These are phyloP conservation scores for Amphiprion percula DNA, from an alignment of 2,113 vertebrate species.

Conservation along the genomic window DNA sequence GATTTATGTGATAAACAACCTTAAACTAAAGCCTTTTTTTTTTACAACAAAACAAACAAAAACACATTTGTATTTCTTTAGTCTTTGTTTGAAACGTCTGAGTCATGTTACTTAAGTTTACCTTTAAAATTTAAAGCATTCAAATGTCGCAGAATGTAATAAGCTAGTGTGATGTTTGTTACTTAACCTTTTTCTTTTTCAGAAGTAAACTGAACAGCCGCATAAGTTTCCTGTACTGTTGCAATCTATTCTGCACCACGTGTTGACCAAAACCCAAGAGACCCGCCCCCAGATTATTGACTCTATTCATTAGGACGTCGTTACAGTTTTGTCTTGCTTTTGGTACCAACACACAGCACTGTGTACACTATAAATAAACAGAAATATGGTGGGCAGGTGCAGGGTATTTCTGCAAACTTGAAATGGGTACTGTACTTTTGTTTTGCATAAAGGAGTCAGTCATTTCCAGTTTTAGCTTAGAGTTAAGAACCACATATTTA, in stretches of 20 bases:
- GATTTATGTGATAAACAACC: too few species aligned
- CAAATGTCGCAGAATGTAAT: background rate
- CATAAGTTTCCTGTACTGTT: conserved; percentile 71
- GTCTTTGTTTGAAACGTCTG: background rate
- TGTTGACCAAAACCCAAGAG: background rate
- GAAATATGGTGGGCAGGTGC: background rate
- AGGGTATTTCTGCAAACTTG: background rate
- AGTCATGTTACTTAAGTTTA: background rate
- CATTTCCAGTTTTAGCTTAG: too few species aligned
- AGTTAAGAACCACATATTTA: too few species aligned
- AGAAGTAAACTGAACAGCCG: conserved; percentile 33
- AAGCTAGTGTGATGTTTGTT: background rate
- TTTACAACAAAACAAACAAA: too few species aligned
- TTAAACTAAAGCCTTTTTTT: too few species aligned
- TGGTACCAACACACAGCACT: background rate
- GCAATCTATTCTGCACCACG: conserved; percentile 52
- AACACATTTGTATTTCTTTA: too few species aligned
- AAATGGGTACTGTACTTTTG: background rate
- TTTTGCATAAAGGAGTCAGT: too few species aligned
- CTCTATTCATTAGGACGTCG: background rate
- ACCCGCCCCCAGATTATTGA: background rate
- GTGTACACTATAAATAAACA: background rate
- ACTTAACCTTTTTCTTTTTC: conserved; percentile 16
- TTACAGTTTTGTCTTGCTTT: background rate
- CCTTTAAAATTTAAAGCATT: background rate